phyloP scores from a whole-genome alignment of 2,113 vertebrate genomes.

The Pantherophis guttatus region DNA sequence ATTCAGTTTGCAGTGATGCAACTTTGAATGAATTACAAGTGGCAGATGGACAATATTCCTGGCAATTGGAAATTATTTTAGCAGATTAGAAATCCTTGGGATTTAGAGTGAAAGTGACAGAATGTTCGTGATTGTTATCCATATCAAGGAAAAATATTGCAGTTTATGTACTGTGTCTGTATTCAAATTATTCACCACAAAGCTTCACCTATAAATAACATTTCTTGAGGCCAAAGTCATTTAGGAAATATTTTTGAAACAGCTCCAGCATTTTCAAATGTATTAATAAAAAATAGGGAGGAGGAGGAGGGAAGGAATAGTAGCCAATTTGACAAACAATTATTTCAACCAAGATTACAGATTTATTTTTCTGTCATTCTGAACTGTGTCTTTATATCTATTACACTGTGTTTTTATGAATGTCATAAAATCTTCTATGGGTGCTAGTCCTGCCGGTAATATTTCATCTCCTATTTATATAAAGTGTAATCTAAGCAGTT shows the following conservation, averaged over 20 bases:
- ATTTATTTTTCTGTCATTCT: background rate
- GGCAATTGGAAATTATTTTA: background rate
- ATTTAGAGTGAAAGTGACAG: slow-evolving; percentile 26
- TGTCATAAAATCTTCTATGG: background rate
- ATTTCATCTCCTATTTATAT: background rate
- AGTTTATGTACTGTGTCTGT: slow-evolving; percentile 15
- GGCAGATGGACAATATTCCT: slow-evolving; percentile 8
- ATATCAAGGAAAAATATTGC: slow-evolving; percentile 8
- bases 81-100: background rate
- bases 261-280: background rate
- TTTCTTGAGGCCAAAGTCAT: background rate
- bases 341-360: background rate
- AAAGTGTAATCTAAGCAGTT: background rate
- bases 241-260: slow-evolving; percentile 1
- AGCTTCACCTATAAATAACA: background rate
- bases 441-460: background rate
- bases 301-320: background rate
- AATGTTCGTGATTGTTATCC: background rate
- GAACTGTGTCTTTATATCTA: background rate
- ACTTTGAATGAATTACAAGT: slow-evolving; percentile 22
- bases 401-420: background rate
- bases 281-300: background rate
- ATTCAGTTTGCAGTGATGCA: background rate
- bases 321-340: background rate
- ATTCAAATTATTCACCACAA: slow-evolving; percentile 13